A percentile compares a stretch with the other conserved stretches of the same genome.
Evolutionary conservation across 2,888 invertebrate species (phyloP).

Genomic region (Lycophotia porphyrea): DNA sequence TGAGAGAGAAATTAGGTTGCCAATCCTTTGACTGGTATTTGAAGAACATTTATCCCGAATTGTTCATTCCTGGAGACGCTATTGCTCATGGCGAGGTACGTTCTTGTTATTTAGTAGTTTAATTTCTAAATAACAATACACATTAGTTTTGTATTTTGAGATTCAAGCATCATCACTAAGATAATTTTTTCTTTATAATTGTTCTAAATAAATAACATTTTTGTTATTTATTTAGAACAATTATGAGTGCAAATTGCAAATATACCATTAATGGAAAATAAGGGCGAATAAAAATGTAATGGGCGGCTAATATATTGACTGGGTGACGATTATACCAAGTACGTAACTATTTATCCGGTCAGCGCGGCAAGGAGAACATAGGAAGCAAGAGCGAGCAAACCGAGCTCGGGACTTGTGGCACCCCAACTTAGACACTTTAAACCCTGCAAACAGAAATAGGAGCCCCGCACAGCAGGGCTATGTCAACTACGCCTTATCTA

Average conservation of each 20-base stretch:
- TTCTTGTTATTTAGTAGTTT: constrained; percentile 31
- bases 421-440: no score
- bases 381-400: no score
- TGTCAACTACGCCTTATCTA: no score
- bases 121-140: constrained; percentile 3
- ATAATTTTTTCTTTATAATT: neutral
- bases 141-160: constrained; percentile 14
- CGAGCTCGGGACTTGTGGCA: no score
- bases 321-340: no score
- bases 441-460: no score
- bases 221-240: no score
- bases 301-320: no score
- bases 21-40: constrained; percentile 99
- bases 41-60: constrained; percentile 99
- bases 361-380: no score
- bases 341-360: no score
- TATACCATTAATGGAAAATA: neutral
- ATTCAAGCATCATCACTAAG: neutral
- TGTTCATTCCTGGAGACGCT: constrained; percentile 99
- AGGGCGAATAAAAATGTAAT: no score
- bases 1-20: constrained; percentile 96
- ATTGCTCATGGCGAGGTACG: constrained; percentile 99
- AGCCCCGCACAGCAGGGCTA: no score
- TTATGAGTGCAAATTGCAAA: constrained; percentile 79
- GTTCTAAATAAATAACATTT: constrained; percentile 52